Conservation (phyloP, 2,888 invertebrate species). For the Flexamia atlantica region DNA sequence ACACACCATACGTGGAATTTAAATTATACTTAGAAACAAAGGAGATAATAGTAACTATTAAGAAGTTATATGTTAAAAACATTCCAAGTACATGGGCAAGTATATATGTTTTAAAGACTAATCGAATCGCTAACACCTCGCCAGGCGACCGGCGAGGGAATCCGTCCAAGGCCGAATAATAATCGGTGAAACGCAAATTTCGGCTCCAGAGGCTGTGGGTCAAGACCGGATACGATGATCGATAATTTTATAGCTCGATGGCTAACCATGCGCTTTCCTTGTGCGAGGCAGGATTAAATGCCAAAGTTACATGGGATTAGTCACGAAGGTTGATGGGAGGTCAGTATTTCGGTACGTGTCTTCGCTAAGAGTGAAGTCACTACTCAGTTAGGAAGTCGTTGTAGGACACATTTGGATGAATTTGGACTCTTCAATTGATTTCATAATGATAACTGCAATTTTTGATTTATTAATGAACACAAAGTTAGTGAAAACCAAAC, state of each 20-base stretch:
- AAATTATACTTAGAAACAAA: too few species aligned
- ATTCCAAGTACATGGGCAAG: too few species aligned
- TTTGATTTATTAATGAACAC: too few species aligned
- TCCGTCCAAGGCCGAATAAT: conserved; percentile 24
- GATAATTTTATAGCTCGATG: conserved; percentile 14
- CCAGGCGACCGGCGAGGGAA: background rate
- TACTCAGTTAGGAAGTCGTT: too few species aligned
- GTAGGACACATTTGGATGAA: too few species aligned
- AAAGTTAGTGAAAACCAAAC: too few species aligned
- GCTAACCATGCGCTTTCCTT: background rate
- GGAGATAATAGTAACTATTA: too few species aligned
- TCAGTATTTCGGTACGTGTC: background rate
- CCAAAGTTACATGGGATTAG: conserved; percentile 3
- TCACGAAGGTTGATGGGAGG: background rate
- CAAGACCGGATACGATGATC: background rate
- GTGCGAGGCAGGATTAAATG: background rate
- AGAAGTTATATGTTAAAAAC: too few species aligned
- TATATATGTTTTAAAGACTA: background rate
- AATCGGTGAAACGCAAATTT: conserved; percentile 44
- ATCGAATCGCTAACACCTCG: background rate
- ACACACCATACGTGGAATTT: too few species aligned
- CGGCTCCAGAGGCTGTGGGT: conserved; percentile 38
- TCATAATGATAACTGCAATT: too few species aligned
- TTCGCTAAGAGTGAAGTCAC: background rate
- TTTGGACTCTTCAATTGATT: too few species aligned